These are phyloP conservation scores for Aurelia sp. DNA, from an alignment of 30 jellyfish, hydroid and myxozoan genomes.

Conservation along the genomic window DNA sequence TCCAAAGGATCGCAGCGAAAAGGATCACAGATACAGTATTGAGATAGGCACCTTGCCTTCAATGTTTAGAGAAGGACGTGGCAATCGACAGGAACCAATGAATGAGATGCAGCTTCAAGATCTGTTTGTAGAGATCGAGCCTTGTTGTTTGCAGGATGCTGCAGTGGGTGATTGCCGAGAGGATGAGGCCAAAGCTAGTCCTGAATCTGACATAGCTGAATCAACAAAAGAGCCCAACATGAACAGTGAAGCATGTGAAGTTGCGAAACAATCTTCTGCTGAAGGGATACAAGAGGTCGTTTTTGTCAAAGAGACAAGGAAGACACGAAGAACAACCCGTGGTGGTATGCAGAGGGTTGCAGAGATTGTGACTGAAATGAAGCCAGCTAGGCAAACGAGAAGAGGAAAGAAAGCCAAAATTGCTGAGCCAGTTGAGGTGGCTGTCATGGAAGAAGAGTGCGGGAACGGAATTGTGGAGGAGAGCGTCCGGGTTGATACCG, in stretches of 20 bases:
- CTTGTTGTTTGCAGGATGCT: too few relatives aligned
- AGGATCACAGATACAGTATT: not conserved
- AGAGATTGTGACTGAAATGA: not conserved
- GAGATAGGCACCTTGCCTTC: not conserved
- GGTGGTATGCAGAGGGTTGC: not conserved
- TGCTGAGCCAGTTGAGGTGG: not conserved
- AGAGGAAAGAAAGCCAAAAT: not conserved
- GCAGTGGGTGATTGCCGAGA: too few relatives aligned
- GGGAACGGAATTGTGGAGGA: not conserved
- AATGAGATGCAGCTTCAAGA: not conserved
- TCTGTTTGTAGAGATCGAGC: not conserved
- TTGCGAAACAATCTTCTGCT: too few relatives aligned
- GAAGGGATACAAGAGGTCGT: not conserved
- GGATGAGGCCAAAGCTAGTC: too few relatives aligned
- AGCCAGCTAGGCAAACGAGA: not conserved
- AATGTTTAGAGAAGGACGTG: not conserved
- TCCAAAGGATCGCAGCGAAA: not conserved
- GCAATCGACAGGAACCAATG: not conserved
- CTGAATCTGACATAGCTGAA: too few relatives aligned
- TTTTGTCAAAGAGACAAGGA: not conserved
- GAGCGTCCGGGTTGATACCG: not conserved
- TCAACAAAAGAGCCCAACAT: too few relatives aligned
- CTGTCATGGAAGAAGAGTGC: not conserved
- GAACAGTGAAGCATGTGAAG: too few relatives aligned
- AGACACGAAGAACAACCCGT: not conserved